Evolutionary conservation across 2,113 vertebrate genomes (phyloP).

Genomic region (Sclerurus mexicanus): DNA sequence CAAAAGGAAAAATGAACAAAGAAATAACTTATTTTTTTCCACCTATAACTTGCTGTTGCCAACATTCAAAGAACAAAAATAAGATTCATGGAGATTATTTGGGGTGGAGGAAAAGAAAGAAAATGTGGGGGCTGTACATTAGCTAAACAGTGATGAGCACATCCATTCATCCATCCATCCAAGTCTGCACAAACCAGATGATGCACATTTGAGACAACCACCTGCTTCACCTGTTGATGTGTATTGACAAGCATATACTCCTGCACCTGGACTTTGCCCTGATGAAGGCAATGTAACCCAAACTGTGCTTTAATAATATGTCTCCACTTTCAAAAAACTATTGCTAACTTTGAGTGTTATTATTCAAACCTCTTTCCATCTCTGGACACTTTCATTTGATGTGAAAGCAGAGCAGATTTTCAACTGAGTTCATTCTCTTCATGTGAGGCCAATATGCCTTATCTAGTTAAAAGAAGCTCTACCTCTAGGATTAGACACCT

Average conservation of each 20-base stretch:
- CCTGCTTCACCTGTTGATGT: not conserved
- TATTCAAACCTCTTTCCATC: not conserved
- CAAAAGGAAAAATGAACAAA: not conserved
- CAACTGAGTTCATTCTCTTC: not conserved
- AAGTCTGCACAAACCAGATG: not conserved
- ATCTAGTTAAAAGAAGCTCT: not conserved
- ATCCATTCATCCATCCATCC: not conserved
- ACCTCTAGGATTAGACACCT: not conserved
- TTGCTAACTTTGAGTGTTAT: not conserved
- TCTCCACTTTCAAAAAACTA: not conserved
- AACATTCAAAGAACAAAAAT: not conserved
- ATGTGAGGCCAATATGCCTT: not conserved
- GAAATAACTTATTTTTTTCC: accelerated
- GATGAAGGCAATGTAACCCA: not conserved
- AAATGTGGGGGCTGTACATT: not conserved
- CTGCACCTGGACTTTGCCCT: not conserved
- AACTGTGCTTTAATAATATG: not conserved
- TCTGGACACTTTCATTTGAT: not conserved
- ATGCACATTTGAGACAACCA: not conserved
- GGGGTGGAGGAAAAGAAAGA: not conserved
- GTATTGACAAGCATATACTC: not conserved
- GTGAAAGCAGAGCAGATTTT: not conserved
- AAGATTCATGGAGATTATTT: not conserved
- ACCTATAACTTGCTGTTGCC: not conserved
- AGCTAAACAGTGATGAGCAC: not conserved